A percentile compares a stretch with the other conserved stretches of the same genome.
Evolutionary conservation across 2,888 invertebrate species (phyloP).

Genomic region (Caenorhabditis sp.): DNA sequence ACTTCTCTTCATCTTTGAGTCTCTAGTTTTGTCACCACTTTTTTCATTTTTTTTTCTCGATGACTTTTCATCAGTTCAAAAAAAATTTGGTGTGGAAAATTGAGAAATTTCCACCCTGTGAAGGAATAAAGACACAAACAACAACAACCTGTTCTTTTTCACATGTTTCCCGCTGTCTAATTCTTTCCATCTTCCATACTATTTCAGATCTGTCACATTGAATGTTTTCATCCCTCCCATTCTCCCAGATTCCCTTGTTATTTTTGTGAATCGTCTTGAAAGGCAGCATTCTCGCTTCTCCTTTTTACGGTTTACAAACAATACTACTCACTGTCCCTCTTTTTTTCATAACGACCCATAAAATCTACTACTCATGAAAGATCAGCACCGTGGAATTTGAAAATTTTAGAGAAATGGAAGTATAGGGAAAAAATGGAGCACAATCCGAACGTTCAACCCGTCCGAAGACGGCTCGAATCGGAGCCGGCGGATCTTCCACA

Average conservation of each 20-base stretch:
- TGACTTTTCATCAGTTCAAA: neutral
- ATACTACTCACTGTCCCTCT: constrained; percentile 6
- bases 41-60: too few relatives aligned
- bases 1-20: constrained; percentile 31
- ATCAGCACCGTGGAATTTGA: constrained; percentile 5
- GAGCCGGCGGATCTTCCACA: constrained; percentile 64
- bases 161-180: constrained; percentile 19
- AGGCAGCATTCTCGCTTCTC: constrained; percentile 14
- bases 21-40: neutral
- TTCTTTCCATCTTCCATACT: constrained; percentile 11
- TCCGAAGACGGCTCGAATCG: constrained; percentile 56
- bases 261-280: constrained; percentile 1
- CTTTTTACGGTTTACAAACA: constrained; percentile 31
- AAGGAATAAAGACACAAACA: constrained; percentile 37
- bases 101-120: neutral
- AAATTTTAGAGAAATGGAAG: neutral
- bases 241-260: constrained; percentile 4
- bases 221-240: neutral
- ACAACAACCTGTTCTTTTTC: constrained; percentile 54
- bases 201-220: constrained; percentile 31
- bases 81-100: neutral
- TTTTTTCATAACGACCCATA: neutral
- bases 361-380: constrained; percentile 11
- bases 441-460: constrained; percentile 45
- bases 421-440: constrained; percentile 15